Base-by-base conservation (phyloP, 2,888 invertebrate species). In the Himalopsyche kuldschensis region DNA sequence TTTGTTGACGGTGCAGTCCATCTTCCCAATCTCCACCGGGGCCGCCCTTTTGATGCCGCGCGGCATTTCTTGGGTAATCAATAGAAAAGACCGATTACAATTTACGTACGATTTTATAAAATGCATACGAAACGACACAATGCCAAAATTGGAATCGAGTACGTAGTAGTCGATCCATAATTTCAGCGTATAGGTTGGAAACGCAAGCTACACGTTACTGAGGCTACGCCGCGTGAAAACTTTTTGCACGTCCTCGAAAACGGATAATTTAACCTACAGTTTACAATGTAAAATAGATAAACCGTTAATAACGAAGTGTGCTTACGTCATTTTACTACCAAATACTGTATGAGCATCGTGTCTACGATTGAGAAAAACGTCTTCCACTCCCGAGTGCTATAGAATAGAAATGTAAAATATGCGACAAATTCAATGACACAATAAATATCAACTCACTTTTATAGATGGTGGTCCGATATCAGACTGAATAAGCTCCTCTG, bases 31-130 rank as follows among this genome's bases (percentile, higher is more conserved):
- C 90, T 90, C 92, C 87, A 88, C 87, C 86, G 89, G 88, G 90
- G 91, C 90, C 90, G 90, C 91, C 90, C 91, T 91, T 91, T 92
- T 92, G 90, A 91, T 91, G 90, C 92, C 92, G 89, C 93, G 92
- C 91, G 93, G 93, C 93, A 93, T 93, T 91, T 90, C 86, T 86
- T 30, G 15, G 10, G 76, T 32, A 84, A 82, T 55, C 80, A 75
- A 80, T 31, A 80, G 30, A 80, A 41, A 75, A 47, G 4, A 69
- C 75, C 15, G 8, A 47, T 80, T 47, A 75, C 17, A 69, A 31
- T n/a, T 5, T 17, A 69, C 24, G 15, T 11, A 20, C 30, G 4
- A n/a, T 27, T 46, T 75, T 46, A 4, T 47, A 80, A 47, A 31
- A 75, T n/a, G 32, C 20, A 46, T 47, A 75, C 69, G 27, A 17